Percentiles rank a stretch among this genome's conserved stretches.
Evolutionary conservation across 2,888 invertebrate species (phyloP).

Genomic region (Schizotus pectinicornis): DNA sequence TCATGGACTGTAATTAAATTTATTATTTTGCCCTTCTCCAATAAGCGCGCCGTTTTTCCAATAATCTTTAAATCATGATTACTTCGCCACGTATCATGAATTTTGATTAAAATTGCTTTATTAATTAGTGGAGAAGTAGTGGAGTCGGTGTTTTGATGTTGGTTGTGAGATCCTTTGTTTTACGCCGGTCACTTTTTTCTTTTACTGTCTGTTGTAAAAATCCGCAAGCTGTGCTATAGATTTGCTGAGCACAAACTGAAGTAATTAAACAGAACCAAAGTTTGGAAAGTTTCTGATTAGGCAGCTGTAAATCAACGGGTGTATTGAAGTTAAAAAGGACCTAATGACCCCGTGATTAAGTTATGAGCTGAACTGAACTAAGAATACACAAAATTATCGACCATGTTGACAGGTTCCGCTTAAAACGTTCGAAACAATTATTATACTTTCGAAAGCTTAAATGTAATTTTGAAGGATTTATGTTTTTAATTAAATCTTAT

Average conservation of each 20-base stretch:
- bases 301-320: constrained; percentile 47
- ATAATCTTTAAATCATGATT: too few relatives aligned
- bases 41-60: too few relatives aligned
- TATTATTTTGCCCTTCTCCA: too few relatives aligned
- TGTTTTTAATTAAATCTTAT: constrained; percentile 31
- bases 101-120: too few relatives aligned
- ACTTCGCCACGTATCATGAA: too few relatives aligned
- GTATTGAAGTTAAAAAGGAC: constrained; percentile 47
- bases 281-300: constrained; percentile 47
- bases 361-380: constrained; percentile 35
- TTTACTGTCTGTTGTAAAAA: constrained; percentile 8
- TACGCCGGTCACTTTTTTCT: constrained; percentile 5
- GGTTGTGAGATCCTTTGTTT: constrained; percentile 20
- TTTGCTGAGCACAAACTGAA: constrained; percentile 28
- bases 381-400: constrained; percentile 28
- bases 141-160: background rate
- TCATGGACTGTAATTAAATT: background rate
- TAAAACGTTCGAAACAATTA: constrained; percentile 22
- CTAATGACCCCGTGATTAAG: constrained; percentile 47
- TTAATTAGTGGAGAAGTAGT: too few relatives aligned
- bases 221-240: constrained; percentile 20
- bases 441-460: constrained; percentile 21
- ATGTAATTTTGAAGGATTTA: constrained; percentile 28
- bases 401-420: constrained; percentile 13
- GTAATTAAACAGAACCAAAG: constrained; percentile 34